Conservation (phyloP, 2,888 invertebrate genomes). For the Pristionchus japonicus region DNA sequence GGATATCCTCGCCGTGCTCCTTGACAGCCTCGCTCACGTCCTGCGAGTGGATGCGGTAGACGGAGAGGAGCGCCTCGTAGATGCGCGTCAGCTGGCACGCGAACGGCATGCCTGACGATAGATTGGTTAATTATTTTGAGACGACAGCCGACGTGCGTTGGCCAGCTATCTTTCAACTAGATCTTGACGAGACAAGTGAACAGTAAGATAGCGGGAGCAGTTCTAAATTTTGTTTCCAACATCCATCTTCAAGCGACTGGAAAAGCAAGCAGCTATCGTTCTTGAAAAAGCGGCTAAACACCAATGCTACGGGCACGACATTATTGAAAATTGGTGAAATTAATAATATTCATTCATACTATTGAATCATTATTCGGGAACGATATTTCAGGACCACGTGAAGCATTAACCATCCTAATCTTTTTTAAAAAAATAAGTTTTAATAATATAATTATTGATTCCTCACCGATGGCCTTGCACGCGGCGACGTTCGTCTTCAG, state of each 20-base stretch:
- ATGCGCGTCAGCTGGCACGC: constrained; percentile 86
- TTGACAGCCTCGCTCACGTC: constrained; percentile 94
- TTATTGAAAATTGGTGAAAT: not conserved
- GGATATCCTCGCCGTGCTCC: constrained; percentile 93
- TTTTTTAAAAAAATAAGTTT: not conserved
- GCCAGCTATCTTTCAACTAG: no score
- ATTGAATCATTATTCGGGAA: no score
- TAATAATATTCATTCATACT: not conserved
- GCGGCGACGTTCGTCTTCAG: constrained; percentile 98
- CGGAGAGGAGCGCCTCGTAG: constrained; percentile 98
- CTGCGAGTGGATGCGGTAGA: constrained; percentile 85
- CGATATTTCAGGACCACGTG: no score
- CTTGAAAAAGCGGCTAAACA: not conserved
- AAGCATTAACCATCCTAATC: no score
- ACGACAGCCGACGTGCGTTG: no score
- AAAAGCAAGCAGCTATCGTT: not conserved
- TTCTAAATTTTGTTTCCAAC: not conserved
- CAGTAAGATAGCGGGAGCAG: not conserved
- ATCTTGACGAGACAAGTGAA: not conserved
- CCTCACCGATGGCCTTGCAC: constrained; percentile 91
- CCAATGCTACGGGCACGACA: not conserved
- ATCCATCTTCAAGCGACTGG: not conserved
- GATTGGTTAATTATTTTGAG: no score
- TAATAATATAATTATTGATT: not conserved
- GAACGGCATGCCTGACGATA: constrained; percentile 83